These are phyloP conservation scores for Platalea minor DNA, from an alignment of 2,797 vertebrate genomes.

Conservation along the genomic window DNA sequence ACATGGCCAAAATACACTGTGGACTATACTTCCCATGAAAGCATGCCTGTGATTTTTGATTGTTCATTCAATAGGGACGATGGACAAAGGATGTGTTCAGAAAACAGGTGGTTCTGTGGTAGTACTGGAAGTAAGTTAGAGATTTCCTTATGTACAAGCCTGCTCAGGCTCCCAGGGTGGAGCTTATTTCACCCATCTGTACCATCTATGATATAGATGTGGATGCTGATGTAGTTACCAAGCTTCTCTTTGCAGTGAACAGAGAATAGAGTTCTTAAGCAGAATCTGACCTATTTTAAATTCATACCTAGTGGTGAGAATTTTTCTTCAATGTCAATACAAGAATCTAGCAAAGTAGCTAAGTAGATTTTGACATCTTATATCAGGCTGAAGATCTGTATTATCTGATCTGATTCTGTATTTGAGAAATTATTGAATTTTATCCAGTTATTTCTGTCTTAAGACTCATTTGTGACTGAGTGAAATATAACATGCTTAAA, in stretches of 20 bases:
- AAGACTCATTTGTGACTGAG: background rate
- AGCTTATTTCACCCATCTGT: background rate
- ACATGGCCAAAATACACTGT: background rate
- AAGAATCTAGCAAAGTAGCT: background rate
- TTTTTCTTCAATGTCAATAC: background rate
- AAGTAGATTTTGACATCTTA: background rate
- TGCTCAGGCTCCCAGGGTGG: too few relatives aligned
- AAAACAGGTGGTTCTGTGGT: background rate
- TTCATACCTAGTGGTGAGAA: background rate
- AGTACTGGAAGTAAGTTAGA: background rate
- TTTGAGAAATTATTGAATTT: background rate
- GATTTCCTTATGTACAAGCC: background rate
- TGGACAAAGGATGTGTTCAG: background rate
- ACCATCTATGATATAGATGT: fast-evolving
- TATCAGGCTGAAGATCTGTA: background rate
- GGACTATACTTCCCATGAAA: background rate
- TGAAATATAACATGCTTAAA: background rate
- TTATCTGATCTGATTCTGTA: too few relatives aligned
- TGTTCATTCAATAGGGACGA: background rate
- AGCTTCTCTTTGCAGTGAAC: background rate
- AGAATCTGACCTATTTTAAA: background rate
- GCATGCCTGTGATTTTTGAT: background rate
- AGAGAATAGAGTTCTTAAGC: background rate
- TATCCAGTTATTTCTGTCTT: background rate
- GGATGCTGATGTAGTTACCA: background rate